These are phyloP conservation scores for Colaptes auratus DNA, from an alignment of 2,113 vertebrate species.

Conservation along the genomic window DNA sequence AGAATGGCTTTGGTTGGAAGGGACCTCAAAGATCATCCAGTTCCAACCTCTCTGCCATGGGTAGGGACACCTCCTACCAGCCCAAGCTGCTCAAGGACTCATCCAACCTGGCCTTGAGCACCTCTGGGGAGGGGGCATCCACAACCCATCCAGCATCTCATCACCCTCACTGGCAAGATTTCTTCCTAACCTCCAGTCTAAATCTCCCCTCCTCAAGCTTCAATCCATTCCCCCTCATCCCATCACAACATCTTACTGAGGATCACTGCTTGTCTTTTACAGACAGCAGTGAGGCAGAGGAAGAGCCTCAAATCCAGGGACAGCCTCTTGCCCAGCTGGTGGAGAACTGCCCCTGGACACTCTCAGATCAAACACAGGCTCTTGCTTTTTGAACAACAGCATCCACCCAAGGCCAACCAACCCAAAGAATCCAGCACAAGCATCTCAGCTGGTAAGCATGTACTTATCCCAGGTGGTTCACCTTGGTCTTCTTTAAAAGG, in stretches of 20 bases:
- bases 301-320: not conserved
- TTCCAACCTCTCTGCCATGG: no score
- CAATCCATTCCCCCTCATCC: no score
- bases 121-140: no score
- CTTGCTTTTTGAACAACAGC: not conserved
- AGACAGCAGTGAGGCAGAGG: not conserved
- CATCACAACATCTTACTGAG: not conserved
- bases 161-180: no score
- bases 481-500: conserved; percentile 13
- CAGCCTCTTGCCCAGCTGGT: not conserved
- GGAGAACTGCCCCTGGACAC: not conserved
- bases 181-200: no score
- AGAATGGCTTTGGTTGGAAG: no score
- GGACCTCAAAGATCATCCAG: no score
- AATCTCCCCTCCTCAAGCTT: no score
- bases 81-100: no score
- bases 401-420: not conserved
- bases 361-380: not conserved
- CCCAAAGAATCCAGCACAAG: not conserved
- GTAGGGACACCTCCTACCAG: no score
- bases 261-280: not conserved
- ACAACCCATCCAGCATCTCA: no score
- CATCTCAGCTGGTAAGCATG: not conserved
- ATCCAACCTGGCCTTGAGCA: no score
- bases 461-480: not conserved